Base-by-base conservation (phyloP, 2,113 vertebrate species). In the Lipophrys pholis region DNA sequence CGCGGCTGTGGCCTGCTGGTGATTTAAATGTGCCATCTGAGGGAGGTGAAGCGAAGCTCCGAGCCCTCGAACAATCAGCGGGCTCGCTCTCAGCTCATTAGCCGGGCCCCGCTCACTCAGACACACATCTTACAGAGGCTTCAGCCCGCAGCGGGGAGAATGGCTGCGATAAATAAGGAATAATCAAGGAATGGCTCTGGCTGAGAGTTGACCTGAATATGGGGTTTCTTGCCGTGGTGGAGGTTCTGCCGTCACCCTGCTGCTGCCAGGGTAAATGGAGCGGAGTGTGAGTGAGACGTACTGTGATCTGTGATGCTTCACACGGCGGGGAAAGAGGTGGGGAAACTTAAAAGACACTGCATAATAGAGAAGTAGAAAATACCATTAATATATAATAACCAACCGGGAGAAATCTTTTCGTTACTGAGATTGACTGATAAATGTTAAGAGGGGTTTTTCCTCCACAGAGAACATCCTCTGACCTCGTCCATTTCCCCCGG, bases 131-230 rank as follows among this genome's bases (percentile, higher is more conserved):
- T 80, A 57, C 73, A 41, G 73, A 84, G 86, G 84, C 78, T 84
- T 50, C 64, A 30, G 56, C 10, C 71, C 82, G 30, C 90, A 91
- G 88, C 87, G 1, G 88, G 90, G 57, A 55, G 62, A 82, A 76
- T 59, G 87, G 80, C 84, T 82, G 82, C 77, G 76, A 91, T 82
- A 81, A 91, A 91, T 90, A 87, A 87, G 84, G 78, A 84, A 91
- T 91, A 90, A 87, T 91, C 82, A 89, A 85, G 81, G 83, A 89
- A 73, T 59, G 55, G 38, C 63, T 84, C 91, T 69, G 64, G 83
- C 87, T 90, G 90, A 5, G 86, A 90, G 82, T 46, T 89, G 91
- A 89, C 91, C 89, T 88, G 77, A 81, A 90, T 90, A 76, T 38
- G 56, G 67, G 62, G 59, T 76, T 88, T 41, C 56, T 59, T 43